Conservation (phyloP, 2,113 vertebrate species). For the Leucopsar rothschildi region DNA sequence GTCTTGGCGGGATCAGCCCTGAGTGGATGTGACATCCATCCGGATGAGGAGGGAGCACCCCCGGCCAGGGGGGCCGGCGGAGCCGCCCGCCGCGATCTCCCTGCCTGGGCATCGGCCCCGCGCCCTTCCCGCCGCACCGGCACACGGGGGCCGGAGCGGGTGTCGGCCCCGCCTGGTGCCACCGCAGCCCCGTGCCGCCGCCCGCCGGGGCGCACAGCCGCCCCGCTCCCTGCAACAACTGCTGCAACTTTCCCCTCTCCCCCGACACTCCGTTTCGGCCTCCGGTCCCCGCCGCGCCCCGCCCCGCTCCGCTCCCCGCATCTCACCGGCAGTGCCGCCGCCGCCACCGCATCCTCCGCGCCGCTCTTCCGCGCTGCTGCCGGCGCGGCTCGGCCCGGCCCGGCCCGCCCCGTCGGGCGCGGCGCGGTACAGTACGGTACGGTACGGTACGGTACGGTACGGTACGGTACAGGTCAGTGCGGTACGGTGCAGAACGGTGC, state of each 20-base stretch:
- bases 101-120: background rate
- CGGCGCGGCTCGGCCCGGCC: background rate
- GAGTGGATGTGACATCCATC: slow-evolving; percentile 66
- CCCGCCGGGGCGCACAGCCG: background rate
- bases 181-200: background rate
- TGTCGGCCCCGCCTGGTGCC: background rate
- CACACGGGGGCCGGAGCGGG: background rate
- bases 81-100: background rate
- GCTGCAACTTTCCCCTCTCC: background rate
- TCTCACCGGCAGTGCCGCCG: background rate
- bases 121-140: background rate
- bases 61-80: background rate
- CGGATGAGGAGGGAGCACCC: slow-evolving; percentile 33
- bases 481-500: background rate
- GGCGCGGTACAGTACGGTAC: fast-evolving
- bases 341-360: background rate
- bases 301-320: background rate
- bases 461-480: background rate
- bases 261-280: background rate
- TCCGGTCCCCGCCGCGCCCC: background rate
- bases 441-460: fast-evolving
- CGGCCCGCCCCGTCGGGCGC: background rate
- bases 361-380: background rate
- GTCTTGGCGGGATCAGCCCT: slow-evolving; percentile 48
- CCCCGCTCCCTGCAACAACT: background rate